phyloP scores from a whole-genome alignment of 1,140 invertebrate species.

The Pachypeltis micranthus region DNA sequence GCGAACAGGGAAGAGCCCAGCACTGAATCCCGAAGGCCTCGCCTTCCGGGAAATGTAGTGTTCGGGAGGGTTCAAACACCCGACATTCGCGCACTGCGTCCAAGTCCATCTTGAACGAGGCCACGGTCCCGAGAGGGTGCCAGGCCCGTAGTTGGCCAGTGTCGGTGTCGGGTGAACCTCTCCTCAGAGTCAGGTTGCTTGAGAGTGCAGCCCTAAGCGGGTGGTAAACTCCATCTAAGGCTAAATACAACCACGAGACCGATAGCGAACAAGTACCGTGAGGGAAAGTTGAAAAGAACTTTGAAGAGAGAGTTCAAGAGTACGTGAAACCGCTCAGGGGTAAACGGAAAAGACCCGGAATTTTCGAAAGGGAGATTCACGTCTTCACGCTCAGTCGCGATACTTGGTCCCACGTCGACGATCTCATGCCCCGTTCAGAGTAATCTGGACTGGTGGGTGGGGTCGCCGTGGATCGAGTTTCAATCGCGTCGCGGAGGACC shows the following conservation, averaged over 20 bases:
- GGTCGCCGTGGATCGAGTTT: no score
- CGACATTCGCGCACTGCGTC: constrained; percentile 39
- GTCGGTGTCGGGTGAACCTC: constrained; percentile 41
- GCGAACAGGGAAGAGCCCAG: constrained; percentile 66
- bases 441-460: no score
- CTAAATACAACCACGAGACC: constrained; percentile 73
- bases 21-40: constrained; percentile 40
- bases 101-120: constrained; percentile 58
- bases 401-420: no score
- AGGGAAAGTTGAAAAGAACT: constrained; percentile 84
- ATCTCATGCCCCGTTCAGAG: no score
- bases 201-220: constrained; percentile 70
- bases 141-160: constrained; percentile 47
- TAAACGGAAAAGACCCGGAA: constrained; percentile 43
- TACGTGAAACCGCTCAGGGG: constrained; percentile 66
- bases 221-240: constrained; percentile 77
- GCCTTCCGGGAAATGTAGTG: constrained; percentile 50
- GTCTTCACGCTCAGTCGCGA: background rate
- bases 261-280: constrained; percentile 84
- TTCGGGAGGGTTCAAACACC: constrained; percentile 43
- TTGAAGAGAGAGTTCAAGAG: constrained; percentile 81
- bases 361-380: constrained; percentile 5
- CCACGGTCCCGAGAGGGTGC: constrained; percentile 51
- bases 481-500: no score
- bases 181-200: constrained; percentile 71